Evolutionary conservation across 1,140 invertebrate genomes (phyloP).

Genomic region (Polypedilum vanderplanki): DNA sequence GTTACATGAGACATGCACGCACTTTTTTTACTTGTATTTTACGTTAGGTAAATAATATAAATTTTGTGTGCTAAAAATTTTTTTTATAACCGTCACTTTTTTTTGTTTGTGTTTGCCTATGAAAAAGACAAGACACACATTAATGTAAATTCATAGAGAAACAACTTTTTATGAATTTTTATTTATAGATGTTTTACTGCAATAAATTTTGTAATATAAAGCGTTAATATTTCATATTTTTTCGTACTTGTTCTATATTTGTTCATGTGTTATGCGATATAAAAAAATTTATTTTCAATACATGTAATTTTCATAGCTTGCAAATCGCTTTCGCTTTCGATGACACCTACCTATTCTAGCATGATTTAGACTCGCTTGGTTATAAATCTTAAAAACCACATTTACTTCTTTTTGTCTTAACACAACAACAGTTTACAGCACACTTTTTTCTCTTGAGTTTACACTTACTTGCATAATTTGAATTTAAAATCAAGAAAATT

Average conservation of each 20-base stretch:
- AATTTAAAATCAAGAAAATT: too few species aligned
- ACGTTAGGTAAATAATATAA: conserved; percentile 25
- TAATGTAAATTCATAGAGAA: neutral
- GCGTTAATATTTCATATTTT: conserved; percentile 28
- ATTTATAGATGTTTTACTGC: conserved; percentile 24
- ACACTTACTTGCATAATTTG: too few species aligned
- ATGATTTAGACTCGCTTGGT: neutral
- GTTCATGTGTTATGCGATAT: conserved; percentile 22
- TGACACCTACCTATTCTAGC: conserved; percentile 9
- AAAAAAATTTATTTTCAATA: conserved; percentile 27
- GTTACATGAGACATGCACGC: conserved; percentile 17
- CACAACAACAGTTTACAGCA: too few species aligned
- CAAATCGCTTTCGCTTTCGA: conserved; percentile 10
- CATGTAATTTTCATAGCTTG: neutral
- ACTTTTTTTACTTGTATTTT: neutral
- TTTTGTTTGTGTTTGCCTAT: neutral
- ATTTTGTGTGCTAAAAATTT: conserved; percentile 7
- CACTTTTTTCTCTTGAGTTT: too few species aligned
- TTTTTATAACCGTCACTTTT: too few species aligned
- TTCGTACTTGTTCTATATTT: conserved; percentile 25
- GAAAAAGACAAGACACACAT: neutral
- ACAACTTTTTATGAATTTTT: conserved; percentile 19
- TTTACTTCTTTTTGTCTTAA: neutral
- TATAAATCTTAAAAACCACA: neutral
- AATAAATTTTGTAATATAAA: conserved; percentile 28